Conservation (phyloP, 2,888 invertebrate genomes). For the Bombylius discolor region DNA sequence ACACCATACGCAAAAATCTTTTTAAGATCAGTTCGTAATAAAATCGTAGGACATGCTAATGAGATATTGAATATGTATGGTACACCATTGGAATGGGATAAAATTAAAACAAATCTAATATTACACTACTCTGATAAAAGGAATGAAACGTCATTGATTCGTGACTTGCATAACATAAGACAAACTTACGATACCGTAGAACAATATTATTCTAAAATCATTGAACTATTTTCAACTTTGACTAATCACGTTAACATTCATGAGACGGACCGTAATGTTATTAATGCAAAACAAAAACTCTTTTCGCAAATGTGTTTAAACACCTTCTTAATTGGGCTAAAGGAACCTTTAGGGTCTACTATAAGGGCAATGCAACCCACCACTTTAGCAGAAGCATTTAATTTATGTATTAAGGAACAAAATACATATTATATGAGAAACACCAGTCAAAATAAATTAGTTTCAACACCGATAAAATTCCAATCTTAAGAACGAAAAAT, state of each 20-base stretch:
- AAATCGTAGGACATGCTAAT: slow-evolving; percentile 15
- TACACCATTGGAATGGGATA: not conserved
- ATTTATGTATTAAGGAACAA: slow-evolving; percentile 9
- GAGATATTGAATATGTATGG: slow-evolving; percentile 16
- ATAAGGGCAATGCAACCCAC: slow-evolving; percentile 11
- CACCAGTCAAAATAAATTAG: too few species aligned
- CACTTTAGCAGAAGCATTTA: slow-evolving; percentile 8
- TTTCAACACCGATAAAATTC: too few species aligned
- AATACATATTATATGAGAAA: slow-evolving; percentile 5
- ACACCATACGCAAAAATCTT: slow-evolving; percentile 10
- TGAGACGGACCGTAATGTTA: slow-evolving; percentile 1
- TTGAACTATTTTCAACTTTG: not conserved
- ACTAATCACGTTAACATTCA: not conserved
- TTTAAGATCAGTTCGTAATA: slow-evolving; percentile 14
- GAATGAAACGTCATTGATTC: not conserved
- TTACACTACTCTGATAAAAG: not conserved
- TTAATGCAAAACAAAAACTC: slow-evolving; percentile 5
- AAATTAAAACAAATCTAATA: not conserved
- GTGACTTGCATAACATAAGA: not conserved
- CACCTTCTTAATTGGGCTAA: slow-evolving; percentile 8
- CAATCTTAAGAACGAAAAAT: too few species aligned
- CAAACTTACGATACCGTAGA: not conserved
- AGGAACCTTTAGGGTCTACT: slow-evolving; percentile 9
- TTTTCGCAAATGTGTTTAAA: slow-evolving; percentile 11
- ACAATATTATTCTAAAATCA: not conserved